These are phyloP conservation scores for Megamerina dolium DNA, from an alignment of 2,888 invertebrate genomes.

Conservation along the genomic window DNA sequence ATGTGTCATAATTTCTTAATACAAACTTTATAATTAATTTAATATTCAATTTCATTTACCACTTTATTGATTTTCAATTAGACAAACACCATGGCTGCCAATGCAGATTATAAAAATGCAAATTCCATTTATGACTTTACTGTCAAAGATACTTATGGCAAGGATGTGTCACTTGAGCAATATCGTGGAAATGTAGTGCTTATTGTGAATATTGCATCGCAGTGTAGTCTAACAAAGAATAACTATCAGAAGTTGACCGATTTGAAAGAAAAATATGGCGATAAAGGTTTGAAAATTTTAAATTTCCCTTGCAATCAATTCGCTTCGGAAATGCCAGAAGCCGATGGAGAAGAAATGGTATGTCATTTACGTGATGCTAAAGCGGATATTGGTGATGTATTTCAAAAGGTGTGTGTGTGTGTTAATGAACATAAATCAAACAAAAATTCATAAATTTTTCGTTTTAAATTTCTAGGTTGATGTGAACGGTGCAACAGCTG, in stretches of 20 bases:
- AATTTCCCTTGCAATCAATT: conserved; percentile 88
- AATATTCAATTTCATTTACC: too few relatives aligned
- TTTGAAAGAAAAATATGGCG: conserved; percentile 63
- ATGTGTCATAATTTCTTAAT: too few relatives aligned
- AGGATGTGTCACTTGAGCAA: conserved; percentile 60
- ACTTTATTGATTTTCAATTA: too few relatives aligned
- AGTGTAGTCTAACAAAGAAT: conserved; percentile 71
- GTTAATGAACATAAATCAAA: too few relatives aligned
- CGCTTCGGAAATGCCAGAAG: conserved; percentile 62
- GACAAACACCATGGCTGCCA: too few relatives aligned
- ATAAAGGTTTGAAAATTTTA: conserved; percentile 59
- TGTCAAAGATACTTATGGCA: conserved; percentile 68
- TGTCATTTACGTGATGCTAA: conserved; percentile 53
- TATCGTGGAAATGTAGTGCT: conserved; percentile 67
- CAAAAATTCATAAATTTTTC: too few relatives aligned
- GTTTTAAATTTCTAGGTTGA: conserved; percentile 42
- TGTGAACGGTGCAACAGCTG: conserved; percentile 45
- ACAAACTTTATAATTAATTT: too few relatives aligned
- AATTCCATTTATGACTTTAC: conserved; percentile 68
- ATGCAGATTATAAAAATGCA: conserved; percentile 44
- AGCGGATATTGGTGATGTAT: conserved; percentile 59
- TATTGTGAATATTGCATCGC: conserved; percentile 82
- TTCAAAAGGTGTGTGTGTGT: conserved; percentile 58
- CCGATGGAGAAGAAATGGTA: conserved; percentile 60
- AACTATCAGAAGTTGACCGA: conserved; percentile 73